phyloP scores from a whole-genome alignment of 2,113 vertebrate species.

The Glaucidium brasilianum region DNA sequence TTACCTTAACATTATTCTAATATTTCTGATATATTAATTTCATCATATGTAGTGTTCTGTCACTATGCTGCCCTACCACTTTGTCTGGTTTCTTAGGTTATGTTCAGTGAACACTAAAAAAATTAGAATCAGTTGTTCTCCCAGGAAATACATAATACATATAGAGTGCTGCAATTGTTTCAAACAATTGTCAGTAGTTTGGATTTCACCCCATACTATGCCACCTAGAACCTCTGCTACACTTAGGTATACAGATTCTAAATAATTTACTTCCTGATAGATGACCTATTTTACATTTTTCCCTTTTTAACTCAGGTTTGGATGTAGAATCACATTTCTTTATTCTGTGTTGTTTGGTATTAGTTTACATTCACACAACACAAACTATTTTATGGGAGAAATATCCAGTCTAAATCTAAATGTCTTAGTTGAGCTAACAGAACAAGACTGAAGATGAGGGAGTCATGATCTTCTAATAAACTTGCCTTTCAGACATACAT shows the following conservation, averaged over 20 bases:
- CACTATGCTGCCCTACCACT: not conserved
- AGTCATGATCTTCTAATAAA: not conserved
- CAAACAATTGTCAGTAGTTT: not conserved
- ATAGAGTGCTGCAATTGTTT: not conserved
- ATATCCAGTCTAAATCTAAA: not conserved
- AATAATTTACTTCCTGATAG: not conserved
- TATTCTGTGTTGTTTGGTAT: not conserved
- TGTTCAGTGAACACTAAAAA: not conserved
- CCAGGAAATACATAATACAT: not conserved
- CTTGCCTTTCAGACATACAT: not conserved
- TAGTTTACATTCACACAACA: not conserved
- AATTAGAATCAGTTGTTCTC: not conserved
- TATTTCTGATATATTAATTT: not conserved
- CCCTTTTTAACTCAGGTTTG: not conserved
- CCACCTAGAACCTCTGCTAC: not conserved
- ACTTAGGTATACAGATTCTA: not conserved
- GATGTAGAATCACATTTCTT: not conserved
- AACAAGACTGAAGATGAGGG: not conserved
- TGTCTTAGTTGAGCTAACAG: rapidly evolving
- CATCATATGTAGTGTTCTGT: not conserved
- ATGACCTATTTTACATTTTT: not conserved
- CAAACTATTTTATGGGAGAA: not conserved
- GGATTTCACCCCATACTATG: rapidly evolving
- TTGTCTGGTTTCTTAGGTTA: not conserved
- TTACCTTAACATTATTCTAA: not conserved